Base-by-base conservation (phyloP, 2,888 invertebrate species). In the Apoda limacodes region DNA sequence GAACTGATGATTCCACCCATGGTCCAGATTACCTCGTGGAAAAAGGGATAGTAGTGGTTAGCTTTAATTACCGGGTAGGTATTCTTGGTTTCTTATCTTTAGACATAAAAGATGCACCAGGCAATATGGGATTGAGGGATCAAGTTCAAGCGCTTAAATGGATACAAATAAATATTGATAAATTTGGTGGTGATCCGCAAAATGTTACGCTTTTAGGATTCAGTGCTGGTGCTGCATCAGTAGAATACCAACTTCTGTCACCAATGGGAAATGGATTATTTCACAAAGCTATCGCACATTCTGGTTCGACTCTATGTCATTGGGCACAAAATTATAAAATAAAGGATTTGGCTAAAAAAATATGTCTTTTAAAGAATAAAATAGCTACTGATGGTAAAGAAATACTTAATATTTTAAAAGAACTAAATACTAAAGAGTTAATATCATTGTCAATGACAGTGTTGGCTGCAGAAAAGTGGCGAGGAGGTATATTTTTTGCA, bases 161-260 rank as follows among this genome's bases (percentile, higher is more conserved):
- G 83, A 55, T 83, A 1, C 63, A 82, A 39, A 45, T 60, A 26
- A 83, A 84, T 44, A 82, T 83, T 13, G 36, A 35, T 2, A 53
- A 60, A 7, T 83, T 84, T 42, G 69, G 71, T 12, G 84, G 83
- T 5, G 61, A 83, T 45, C 64, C 75, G 4, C 51, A 66, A 2
- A 76, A 68, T 50, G 75, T 84, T 0, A 82, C 82, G 4, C 60
- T 84, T 37, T 76, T 82, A 46, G 83, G 84, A 7, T 51, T 82
- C 3, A 83, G 83, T 47, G 82, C 83, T 17, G 84, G 83, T 2
- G 81, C 65, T 1, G 68, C 76, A 3, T 69, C 80, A 1, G 69
- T 78, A 1, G 76, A 81, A 42, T 78, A 72, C 39, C 55, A 72
- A 4, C 48, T 78, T 32, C 30, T 82, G 13, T 80, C 82, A 1